Evolutionary conservation across 1,140 invertebrate species (phyloP).

Genomic region (Hyles euphorbiae): DNA sequence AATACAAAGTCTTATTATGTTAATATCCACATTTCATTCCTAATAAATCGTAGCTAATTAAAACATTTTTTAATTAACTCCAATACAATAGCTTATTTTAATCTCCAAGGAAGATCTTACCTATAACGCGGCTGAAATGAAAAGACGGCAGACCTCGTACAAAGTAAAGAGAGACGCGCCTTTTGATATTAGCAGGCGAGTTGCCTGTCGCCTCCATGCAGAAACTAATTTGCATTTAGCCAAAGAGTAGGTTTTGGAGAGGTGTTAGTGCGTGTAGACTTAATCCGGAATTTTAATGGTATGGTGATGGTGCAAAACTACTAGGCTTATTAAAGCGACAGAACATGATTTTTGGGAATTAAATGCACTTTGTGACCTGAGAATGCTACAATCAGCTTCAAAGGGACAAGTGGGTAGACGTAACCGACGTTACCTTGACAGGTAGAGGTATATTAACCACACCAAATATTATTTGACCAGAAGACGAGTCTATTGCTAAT

Average conservation of each 20-base stretch:
- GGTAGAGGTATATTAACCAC: too few species aligned
- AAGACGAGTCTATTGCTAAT: too few species aligned
- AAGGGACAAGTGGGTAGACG: too few species aligned
- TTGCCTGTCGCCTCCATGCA: conserved; percentile 12
- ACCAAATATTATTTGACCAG: too few species aligned
- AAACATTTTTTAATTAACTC: conserved; percentile 6
- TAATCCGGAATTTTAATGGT: background rate
- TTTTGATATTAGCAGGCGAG: conserved; percentile 8
- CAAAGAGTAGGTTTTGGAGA: conserved; percentile 19
- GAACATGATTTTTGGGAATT: too few species aligned
- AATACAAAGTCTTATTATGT: too few species aligned
- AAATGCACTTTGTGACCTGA: too few species aligned
- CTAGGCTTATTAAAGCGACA: too few species aligned
- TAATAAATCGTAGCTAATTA: too few species aligned
- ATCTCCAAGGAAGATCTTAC: conserved; percentile 10
- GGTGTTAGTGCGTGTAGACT: background rate
- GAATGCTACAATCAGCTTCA: too few species aligned
- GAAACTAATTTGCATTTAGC: conserved; percentile 31
- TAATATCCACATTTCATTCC: too few species aligned
- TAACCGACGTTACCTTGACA: too few species aligned
- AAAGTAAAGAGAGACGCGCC: background rate
- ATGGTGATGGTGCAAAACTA: background rate
- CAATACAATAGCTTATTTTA: conserved; percentile 2
- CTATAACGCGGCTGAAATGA: conserved; percentile 6
- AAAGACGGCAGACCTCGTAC: conserved; percentile 2